Conservation (phyloP, 2,888 invertebrate species). For the Morinoia aosen region DNA sequence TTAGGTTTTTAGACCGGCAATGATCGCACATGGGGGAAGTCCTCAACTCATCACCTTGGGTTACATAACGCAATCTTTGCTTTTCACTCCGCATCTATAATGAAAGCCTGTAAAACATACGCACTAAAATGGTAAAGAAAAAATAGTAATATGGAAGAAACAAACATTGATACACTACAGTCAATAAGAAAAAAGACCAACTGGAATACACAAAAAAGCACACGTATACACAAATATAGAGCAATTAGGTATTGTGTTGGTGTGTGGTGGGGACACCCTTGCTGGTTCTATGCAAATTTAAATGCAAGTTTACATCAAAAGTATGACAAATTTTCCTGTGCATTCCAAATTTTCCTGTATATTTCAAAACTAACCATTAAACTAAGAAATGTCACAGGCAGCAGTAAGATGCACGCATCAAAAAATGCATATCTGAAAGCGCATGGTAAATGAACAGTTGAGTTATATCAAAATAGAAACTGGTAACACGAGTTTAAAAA, state of each 20-base stretch:
- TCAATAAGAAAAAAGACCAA: background rate
- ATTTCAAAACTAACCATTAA: background rate
- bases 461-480: background rate
- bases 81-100: background rate
- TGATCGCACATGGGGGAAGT: background rate
- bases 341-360: background rate
- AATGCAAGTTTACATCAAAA: background rate
- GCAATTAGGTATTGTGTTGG: background rate
- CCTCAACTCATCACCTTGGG: background rate
- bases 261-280: slow-evolving; percentile 9
- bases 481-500: background rate
- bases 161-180: background rate
- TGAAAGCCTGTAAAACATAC: background rate
- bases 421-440: background rate
- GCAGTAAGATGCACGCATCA: background rate
- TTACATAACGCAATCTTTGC: no score
- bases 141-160: background rate
- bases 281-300: background rate
- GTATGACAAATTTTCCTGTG: background rate
- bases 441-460: background rate
- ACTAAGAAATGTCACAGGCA: background rate
- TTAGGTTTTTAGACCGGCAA: background rate
- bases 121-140: background rate
- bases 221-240: background rate
- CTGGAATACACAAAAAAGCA: slow-evolving; percentile 3